Percentiles rank a stretch among this genome's conserved stretches.
Evolutionary conservation across 2,113 vertebrate genomes (phyloP).

Genomic region (Anser cygnoides): DNA sequence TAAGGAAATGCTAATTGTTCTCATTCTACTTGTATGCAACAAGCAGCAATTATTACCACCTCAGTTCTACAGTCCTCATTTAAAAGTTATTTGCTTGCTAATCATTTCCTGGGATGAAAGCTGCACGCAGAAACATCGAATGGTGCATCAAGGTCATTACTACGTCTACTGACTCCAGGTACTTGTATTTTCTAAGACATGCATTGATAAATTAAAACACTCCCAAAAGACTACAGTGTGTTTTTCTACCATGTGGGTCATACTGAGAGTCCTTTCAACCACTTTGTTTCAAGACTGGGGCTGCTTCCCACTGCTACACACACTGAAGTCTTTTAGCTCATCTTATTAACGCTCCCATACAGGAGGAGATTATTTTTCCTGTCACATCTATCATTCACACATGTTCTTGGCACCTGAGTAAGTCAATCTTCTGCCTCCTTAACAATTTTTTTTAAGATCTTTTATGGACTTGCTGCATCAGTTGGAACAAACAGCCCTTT

Average conservation of each 20-base stretch:
- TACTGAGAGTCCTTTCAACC: not conserved
- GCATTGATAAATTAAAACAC: not conserved
- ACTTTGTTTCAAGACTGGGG: not conserved
- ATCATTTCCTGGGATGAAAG: not conserved
- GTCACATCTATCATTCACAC: slow-evolving; percentile 12
- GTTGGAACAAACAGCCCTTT: not conserved
- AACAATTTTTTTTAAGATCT: not conserved
- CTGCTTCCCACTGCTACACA: not conserved
- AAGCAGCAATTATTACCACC: not conserved
- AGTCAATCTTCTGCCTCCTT: slow-evolving; percentile 34
- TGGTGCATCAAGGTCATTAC: not conserved
- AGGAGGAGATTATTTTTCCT: slow-evolving; percentile 20
- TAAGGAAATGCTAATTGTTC: not conserved
- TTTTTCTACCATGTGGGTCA: not conserved
- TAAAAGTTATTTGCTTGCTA: not conserved
- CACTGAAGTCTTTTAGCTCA: not conserved
- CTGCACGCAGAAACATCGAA: not conserved
- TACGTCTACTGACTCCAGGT: not conserved
- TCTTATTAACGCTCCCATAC: not conserved
- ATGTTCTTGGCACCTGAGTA: not conserved
- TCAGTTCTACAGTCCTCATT: not conserved
- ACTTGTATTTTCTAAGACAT: not conserved
- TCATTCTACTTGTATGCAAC: not conserved
- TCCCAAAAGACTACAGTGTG: not conserved
- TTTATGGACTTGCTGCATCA: slow-evolving; percentile 13